Percentiles rank a stretch among this genome's conserved stretches.
Conservation (phyloP, 2,888 invertebrate species). For the Raillietiella orientalis region DNA sequence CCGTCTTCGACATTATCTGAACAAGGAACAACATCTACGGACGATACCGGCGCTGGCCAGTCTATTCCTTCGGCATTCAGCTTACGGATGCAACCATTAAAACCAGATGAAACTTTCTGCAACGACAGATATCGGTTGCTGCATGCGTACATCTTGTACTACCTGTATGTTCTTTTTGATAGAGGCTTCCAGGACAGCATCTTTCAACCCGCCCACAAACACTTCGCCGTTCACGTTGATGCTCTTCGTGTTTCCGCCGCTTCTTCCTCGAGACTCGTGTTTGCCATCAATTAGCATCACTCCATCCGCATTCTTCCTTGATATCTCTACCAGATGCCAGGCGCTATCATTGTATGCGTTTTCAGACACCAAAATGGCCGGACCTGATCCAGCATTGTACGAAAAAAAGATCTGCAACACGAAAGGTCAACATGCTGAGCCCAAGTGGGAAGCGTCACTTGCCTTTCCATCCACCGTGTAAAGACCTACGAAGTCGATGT, state of each 20-base stretch:
- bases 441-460: neutral
- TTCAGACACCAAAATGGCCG: slow-evolving; percentile 21
- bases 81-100: no score
- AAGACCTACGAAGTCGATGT: slow-evolving; percentile 34
- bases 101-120: no score
- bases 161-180: slow-evolving; percentile 12
- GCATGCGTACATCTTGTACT: no score
- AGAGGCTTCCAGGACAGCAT: slow-evolving; percentile 15
- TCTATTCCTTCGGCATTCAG: no score
- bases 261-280: slow-evolving; percentile 18
- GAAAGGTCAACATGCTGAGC: neutral
- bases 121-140: no score
- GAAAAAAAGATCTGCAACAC: slow-evolving; percentile 24
- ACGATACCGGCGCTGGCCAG: slow-evolving; percentile 19
- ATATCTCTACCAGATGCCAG: slow-evolving; percentile 44
- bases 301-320: slow-evolving; percentile 25
- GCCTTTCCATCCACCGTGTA: slow-evolving; percentile 40
- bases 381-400: slow-evolving; percentile 33
- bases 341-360: slow-evolving; percentile 29
- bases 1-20: slow-evolving; percentile 43
- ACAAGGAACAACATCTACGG: slow-evolving; percentile 37
- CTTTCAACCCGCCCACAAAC: slow-evolving; percentile 45
- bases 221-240: slow-evolving; percentile 31
- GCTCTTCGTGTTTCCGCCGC: slow-evolving; percentile 15
- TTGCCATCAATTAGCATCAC: slow-evolving; percentile 29